Conservation (phyloP, 2,797 vertebrate genomes). For the Alcedo quadribrachys region DNA sequence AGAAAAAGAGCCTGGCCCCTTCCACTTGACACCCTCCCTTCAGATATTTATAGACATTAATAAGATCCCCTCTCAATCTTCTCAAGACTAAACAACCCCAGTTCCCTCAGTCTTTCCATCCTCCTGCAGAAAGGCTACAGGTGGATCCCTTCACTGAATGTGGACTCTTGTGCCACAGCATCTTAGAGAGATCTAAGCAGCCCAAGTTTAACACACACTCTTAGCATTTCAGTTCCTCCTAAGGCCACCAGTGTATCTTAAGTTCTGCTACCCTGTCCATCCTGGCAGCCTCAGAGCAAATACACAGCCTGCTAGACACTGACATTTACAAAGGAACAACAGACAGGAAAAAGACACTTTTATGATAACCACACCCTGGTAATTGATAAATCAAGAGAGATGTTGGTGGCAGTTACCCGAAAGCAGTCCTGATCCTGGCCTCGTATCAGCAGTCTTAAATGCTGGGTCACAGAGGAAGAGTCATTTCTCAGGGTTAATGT, state of each 20-base stretch:
- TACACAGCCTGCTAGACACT: neutral
- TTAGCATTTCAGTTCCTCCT: neutral
- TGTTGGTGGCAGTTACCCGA: slow-evolving; percentile 81
- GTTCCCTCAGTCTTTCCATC: no score
- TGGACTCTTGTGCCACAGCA: neutral
- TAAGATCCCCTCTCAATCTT: no score
- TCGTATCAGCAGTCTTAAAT: slow-evolving; percentile 90
- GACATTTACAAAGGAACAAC: neutral
- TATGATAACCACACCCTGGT: neutral
- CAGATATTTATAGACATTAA: no score
- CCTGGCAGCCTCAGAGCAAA: neutral
- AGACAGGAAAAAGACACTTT: neutral
- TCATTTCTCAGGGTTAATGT: slow-evolving; percentile 92
- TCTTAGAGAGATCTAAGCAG: neutral
- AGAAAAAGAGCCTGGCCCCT: no score
- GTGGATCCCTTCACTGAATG: neutral
- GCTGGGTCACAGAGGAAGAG: slow-evolving; percentile 82
- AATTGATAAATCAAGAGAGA: neutral
- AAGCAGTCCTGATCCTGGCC: slow-evolving; percentile 98
- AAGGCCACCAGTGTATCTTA: neutral
- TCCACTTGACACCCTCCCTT: no score
- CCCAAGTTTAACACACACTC: neutral
- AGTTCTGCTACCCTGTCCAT: neutral
- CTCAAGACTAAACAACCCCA: no score
- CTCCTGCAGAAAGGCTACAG: neutral